Evolutionary conservation across 2,888 invertebrate genomes (phyloP).

Genomic region (Cosmia trapezina): DNA sequence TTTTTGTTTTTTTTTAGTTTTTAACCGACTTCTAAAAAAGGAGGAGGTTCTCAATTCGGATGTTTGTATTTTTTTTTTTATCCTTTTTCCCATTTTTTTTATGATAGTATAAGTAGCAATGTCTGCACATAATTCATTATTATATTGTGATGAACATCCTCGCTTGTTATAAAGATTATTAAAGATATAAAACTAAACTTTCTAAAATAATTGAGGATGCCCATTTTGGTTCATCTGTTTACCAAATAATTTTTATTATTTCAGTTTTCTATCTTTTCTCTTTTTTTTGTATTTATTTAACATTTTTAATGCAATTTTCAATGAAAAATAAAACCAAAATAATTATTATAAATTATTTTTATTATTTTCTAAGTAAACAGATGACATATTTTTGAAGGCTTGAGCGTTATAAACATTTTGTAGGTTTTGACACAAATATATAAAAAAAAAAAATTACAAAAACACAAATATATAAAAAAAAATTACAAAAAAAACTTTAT

Average conservation of each 20-base stretch:
- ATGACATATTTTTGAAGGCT: constrained; percentile 58
- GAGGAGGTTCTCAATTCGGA: too few relatives aligned
- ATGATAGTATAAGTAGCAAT: constrained; percentile 45
- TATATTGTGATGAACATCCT: constrained; percentile 25
- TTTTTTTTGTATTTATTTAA: not conserved
- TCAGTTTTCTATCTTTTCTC: not conserved
- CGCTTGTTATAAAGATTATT: constrained; percentile 14
- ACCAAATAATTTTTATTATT: constrained; percentile 12
- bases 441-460: not conserved
- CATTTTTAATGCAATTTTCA: not conserved
- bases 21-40: too few relatives aligned
- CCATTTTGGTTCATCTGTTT: constrained; percentile 52
- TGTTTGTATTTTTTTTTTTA: too few relatives aligned
- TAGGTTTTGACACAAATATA: constrained; percentile 39
- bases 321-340: constrained; percentile 39
- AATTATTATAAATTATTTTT: constrained; percentile 33
- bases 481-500: too few relatives aligned
- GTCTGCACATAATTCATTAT: constrained; percentile 28
- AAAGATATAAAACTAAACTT: constrained; percentile 19
- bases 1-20: not conserved
- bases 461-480: too few relatives aligned
- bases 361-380: constrained; percentile 46
- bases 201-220: constrained; percentile 22
- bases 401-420: constrained; percentile 72
- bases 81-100: not conserved